Conservation (phyloP, 1,140 invertebrate genomes). For the Portunus trituberculatus region DNA sequence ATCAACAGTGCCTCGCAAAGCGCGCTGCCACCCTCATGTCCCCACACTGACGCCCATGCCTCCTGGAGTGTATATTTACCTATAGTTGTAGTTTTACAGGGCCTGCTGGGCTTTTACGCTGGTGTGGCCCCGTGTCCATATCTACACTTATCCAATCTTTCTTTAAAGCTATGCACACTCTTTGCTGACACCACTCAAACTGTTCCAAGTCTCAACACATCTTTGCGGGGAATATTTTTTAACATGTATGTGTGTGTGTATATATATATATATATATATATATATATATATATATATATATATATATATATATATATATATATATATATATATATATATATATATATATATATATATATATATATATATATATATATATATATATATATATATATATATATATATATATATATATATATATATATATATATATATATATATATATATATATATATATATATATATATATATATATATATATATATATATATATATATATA, state of each 20-base stretch:
- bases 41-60: too few relatives aligned
- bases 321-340: slow-evolving; percentile 30
- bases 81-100: too few relatives aligned
- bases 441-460: slow-evolving; percentile 39
- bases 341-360: not conserved
- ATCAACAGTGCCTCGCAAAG: too few relatives aligned
- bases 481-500: slow-evolving; percentile 42
- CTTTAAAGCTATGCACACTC: too few relatives aligned
- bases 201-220: too few relatives aligned
- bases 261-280: slow-evolving; percentile 56
- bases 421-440: slow-evolving; percentile 45
- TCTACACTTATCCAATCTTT: too few relatives aligned
- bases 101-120: too few relatives aligned
- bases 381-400: slow-evolving; percentile 33
- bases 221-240: too few relatives aligned
- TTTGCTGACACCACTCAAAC: too few relatives aligned
- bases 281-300: slow-evolving; percentile 57
- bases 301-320: slow-evolving; percentile 37
- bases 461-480: not conserved
- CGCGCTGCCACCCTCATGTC: too few relatives aligned
- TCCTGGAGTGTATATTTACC: not conserved
- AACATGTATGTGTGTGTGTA: slow-evolving; percentile 13
- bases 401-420: slow-evolving; percentile 38
- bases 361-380: slow-evolving; percentile 6
- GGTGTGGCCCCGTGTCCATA: too few relatives aligned